Evolutionary conservation across 2,888 invertebrate species (phyloP), one percentile per base, ranked within the genome.

Genomic region (Limnephilus marmoratus): DNA sequence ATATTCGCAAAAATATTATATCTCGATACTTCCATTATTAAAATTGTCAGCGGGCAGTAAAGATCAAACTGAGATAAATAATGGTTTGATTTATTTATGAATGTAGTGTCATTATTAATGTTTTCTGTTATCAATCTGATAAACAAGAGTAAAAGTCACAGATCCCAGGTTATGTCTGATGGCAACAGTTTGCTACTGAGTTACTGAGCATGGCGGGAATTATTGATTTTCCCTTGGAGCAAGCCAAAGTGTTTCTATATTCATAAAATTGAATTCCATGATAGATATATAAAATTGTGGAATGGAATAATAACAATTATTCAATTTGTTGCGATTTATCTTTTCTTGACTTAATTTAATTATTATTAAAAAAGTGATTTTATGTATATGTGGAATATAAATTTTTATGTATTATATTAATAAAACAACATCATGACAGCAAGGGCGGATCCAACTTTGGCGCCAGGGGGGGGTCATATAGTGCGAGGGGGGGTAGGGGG

Each of bases 181-280:
- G 34, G 81, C 81, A 85, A 91, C 89, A 80, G 87, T 81, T 81
- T 94, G 92, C 93, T 68, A 68, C 68, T 53, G 53, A 53, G 18
- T 94, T 89, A 96, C 95, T 94, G 96, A 94, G 96, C 96, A 96
- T 96, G 96, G 95, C 96, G 95, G 95, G 94, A 95, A 94, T 94
- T 96, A 96, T 95, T 94, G 96, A 96, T 96, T 96, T 96, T 95
- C 94, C 94, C 94, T 15, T 12, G 45, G 45, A 81, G 85, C n/a
- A 68, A 68, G 24, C 68, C 68, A 68, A 68, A 68, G 68, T n/a
- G 68, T 68, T 68, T n/a, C 68, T 68, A 24, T 68, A 24, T 68
- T 68, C 68, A 68, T 68, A 1, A 68, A 68, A 68, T 68, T 68
- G 24, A 24, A 68, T 68, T 68, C 68, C 68, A 68, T 2, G 9